Base-by-base conservation (phyloP, 2,888 invertebrate species). In the Cheilosia urbana region DNA sequence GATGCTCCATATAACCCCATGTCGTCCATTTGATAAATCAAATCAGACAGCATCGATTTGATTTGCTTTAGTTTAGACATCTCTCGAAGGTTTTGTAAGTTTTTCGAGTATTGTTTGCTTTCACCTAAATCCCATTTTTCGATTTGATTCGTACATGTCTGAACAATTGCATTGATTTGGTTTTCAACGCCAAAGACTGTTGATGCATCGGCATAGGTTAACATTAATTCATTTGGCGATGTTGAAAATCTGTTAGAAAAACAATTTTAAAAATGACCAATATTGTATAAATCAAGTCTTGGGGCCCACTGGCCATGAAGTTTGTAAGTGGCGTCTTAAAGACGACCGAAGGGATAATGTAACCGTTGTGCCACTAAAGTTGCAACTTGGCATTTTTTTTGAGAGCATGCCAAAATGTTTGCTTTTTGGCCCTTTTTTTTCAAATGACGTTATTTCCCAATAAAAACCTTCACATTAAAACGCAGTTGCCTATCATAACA, bases 1-100 rank as follows among this genome's bases (percentile, higher is more conserved):
- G 93, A 90, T 0, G 94, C 95, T 0, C 95, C 95, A 89, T 94
- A 96, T 6, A 91, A 49, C 21, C 91, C 94, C 93, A 90, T 93
- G 49, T 93, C 93, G 0, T 91, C 73, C 65, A 95, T 90, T 71
- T 94, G 94, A 49, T 89, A 90, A 5, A 91, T 57, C 87, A 95
- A 93, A 34, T 94, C 93, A 0, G 62, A 62, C 0, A 95, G 82
- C 89, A 94, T 91, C 75, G 93, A 93, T 60, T 89, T 92, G 0
- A 95, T 90, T 7, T 90, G 91, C 87, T 93, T 94, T 5, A 92
- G 89, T 42, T 93, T 91, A 92, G 93, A 91, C 1, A 91, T 91
- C 24, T 89, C 90, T 0, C 88, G 88, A 2, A 63, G 0, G 0
- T 0, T 0, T 0, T 11, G 68, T 17, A 91, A 58, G 6, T 88